These are phyloP conservation scores for Physella acuta DNA, from an alignment of 1,140 invertebrate species.

Conservation along the genomic window DNA sequence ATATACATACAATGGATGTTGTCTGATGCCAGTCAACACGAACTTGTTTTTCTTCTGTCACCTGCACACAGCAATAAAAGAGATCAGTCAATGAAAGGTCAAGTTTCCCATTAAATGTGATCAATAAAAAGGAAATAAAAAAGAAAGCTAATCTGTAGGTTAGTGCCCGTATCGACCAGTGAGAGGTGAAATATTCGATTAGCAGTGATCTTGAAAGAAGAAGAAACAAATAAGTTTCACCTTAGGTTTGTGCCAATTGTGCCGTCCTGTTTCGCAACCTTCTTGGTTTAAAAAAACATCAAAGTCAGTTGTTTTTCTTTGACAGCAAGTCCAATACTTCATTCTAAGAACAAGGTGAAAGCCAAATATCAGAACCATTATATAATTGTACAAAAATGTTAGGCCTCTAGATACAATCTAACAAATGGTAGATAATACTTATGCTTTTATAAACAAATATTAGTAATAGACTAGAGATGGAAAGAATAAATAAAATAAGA, in stretches of 20 bases:
- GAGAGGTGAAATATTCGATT: too few species aligned
- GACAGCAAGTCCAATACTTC: slow-evolving; percentile 97
- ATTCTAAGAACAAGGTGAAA: slow-evolving; percentile 70
- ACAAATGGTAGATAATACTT: too few species aligned
- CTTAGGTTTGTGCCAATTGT: slow-evolving; percentile 83
- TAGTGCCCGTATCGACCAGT: too few species aligned
- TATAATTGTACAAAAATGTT: not conserved
- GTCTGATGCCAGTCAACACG: slow-evolving; percentile 78
- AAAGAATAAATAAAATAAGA: too few species aligned
- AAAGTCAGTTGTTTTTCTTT: slow-evolving; percentile 91
- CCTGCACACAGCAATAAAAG: slow-evolving; percentile 31
- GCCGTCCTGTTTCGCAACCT: slow-evolving; percentile 78
- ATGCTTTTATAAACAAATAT: too few species aligned
- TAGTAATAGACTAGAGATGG: too few species aligned
- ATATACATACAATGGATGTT: slow-evolving; percentile 70
- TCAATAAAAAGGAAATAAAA: too few species aligned
- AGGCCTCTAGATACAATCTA: not conserved
- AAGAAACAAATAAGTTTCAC: too few species aligned
- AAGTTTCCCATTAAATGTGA: too few species aligned
- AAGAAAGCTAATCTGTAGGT: too few species aligned
- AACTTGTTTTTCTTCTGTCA: slow-evolving; percentile 71
- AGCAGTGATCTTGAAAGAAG: too few species aligned
- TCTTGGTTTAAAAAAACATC: slow-evolving; percentile 84
- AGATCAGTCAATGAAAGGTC: too few species aligned
- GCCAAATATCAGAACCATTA: not conserved